Evolutionary conservation across 2,888 invertebrate genomes (phyloP).

Genomic region (Caenorhabditis uteleia): DNA sequence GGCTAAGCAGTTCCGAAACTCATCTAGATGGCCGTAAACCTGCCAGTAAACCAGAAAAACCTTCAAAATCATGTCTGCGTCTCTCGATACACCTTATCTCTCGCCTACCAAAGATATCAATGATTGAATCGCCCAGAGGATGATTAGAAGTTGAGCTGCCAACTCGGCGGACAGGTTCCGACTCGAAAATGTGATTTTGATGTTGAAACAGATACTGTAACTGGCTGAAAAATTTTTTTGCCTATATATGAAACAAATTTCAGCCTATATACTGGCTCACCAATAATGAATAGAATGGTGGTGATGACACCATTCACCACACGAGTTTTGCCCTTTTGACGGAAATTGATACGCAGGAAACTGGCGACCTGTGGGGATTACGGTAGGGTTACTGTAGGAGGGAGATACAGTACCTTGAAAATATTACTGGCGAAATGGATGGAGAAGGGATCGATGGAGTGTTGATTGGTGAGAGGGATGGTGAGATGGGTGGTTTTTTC

Average conservation of each 20-base stretch:
- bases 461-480: no score
- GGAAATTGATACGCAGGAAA: background rate
- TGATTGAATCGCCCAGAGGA: constrained; percentile 46
- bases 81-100: background rate
- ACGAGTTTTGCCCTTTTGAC: background rate
- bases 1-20: constrained; percentile 27
- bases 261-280: no score
- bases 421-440: no score
- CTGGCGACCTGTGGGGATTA: background rate
- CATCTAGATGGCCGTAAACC: constrained; percentile 36
- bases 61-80: background rate
- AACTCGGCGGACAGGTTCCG: constrained; percentile 37
- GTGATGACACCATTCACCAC: background rate
- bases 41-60: constrained; percentile 48
- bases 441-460: no score
- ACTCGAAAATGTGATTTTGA: constrained; percentile 37
- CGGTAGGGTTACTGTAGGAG: no score
- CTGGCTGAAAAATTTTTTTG: no score
- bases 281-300: background rate
- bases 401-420: no score
- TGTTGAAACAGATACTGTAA: constrained; percentile 37
- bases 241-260: no score
- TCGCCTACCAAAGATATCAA: constrained; percentile 31
- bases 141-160: constrained; percentile 36
- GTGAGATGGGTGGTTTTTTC: no score